phyloP scores from a whole-genome alignment of 2,888 invertebrate species.

The Mermis nigrescens region DNA sequence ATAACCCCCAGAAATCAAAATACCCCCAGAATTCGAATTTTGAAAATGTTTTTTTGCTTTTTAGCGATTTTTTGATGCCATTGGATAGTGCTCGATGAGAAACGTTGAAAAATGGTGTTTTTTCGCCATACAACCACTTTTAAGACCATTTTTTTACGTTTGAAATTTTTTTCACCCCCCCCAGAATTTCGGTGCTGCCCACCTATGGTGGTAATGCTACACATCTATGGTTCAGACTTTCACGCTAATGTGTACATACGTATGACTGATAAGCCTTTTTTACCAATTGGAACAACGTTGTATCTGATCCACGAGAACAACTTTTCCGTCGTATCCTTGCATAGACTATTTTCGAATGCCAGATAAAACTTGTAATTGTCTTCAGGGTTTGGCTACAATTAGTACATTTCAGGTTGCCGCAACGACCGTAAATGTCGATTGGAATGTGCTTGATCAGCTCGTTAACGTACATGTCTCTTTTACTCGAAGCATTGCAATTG shows the following conservation, averaged over 20 bases:
- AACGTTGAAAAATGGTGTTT: too few species aligned
- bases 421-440: slow-evolving; percentile 8
- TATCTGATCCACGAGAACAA: slow-evolving; percentile 21
- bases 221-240: too few species aligned
- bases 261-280: slow-evolving; percentile 18
- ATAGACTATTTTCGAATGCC: slow-evolving; percentile 26
- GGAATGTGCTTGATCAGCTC: neutral
- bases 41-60: too few species aligned
- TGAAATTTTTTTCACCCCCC: too few species aligned
- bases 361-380: slow-evolving; percentile 17
- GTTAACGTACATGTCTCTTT: slow-evolving; percentile 3
- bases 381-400: slow-evolving; percentile 23
- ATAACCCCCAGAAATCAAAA: too few species aligned
- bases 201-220: too few species aligned
- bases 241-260: slow-evolving; percentile 12
- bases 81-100: too few species aligned
- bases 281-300: slow-evolving; percentile 10
- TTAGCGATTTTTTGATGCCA: too few species aligned
- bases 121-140: too few species aligned
- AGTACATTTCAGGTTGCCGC: slow-evolving; percentile 1
- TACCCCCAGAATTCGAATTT: too few species aligned
- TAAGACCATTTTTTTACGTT: too few species aligned
- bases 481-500: neutral
- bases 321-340: slow-evolving; percentile 29
- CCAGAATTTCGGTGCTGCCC: too few species aligned